Conservation (phyloP, 2,888 invertebrate genomes). For the Ypsolopha scabrella region DNA sequence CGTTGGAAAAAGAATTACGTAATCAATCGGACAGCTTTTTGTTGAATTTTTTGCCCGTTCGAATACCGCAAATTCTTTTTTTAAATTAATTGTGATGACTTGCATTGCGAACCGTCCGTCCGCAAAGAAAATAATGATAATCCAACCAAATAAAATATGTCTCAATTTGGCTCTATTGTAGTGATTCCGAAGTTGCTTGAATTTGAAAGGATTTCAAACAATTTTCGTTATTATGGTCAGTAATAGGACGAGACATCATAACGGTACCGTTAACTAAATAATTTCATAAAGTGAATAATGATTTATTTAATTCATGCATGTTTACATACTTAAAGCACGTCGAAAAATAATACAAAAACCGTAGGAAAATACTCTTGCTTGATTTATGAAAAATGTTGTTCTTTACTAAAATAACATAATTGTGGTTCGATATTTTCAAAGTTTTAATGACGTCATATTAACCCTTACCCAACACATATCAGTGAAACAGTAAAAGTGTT, state of each 20-base stretch:
- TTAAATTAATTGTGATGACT: slow-evolving; percentile 14
- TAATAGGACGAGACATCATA: not conserved
- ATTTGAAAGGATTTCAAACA: not conserved
- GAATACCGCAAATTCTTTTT: slow-evolving; percentile 4
- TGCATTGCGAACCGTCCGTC: slow-evolving; percentile 6
- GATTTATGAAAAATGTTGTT: too few species aligned
- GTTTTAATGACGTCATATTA: too few species aligned
- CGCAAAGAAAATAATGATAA: not conserved
- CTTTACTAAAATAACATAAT: too few species aligned
- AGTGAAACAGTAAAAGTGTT: too few species aligned
- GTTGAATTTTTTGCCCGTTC: slow-evolving; percentile 1
- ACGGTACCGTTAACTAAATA: not conserved
- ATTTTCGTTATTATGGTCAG: not conserved
- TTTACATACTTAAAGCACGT: too few species aligned
- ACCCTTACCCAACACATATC: too few species aligned
- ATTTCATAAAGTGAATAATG: not conserved
- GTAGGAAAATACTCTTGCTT: too few species aligned
- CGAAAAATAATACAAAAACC: too few species aligned
- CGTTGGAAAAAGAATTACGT: slow-evolving; percentile 3
- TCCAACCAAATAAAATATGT: not conserved
- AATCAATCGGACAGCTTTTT: slow-evolving; percentile 2
- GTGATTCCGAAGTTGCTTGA: not conserved
- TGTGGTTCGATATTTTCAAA: too few species aligned
- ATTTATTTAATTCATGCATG: not conserved
- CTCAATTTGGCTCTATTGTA: not conserved